Base-by-base conservation (phyloP, 2,888 invertebrate genomes). In the Hypsopygia costalis region DNA sequence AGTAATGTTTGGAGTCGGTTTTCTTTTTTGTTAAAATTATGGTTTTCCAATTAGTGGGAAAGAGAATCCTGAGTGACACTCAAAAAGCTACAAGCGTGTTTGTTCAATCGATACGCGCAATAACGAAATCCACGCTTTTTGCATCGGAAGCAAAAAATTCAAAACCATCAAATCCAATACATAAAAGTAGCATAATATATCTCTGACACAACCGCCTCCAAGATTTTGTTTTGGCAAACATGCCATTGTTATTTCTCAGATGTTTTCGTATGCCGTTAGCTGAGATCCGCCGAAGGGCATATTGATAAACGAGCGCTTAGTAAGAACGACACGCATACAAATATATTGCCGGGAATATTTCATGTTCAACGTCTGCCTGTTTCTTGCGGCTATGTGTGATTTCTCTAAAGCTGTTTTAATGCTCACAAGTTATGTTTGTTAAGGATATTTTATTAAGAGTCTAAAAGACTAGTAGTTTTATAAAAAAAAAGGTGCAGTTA, bases 221-320 rank as follows among this genome's bases (percentile, higher is more conserved):
- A 43, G 44, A 47, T 45, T 51, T 51, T 44, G 54, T 50, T 51
- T 36, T 35, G 36, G 35, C 45, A 49, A 58, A 57, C 50, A 49
- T 41, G 40, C 48, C 55, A 52, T 62, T 64, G 62, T 69, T 62
- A 63, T 65, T 58, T 64, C 58, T 61, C 60, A 52, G 51, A 68
- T 64, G 60, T 66, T 67, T 64, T 64, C 57, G 55, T 58, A 52
- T 53, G 56, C 58, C 55, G 51, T 55, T 53, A 62, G 55, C 56
- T 55, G 53, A 62, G 70, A 70, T 69, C 67, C 57, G 67, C 67
- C 63, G 60, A 70, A 76, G 72, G 73, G 72, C 66, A 58, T 77
- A 81, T 81, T 81, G 81, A 82, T 80, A 80, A 77, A 82, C 73
- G 78, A 68, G 71, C 75, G 69, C 59, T 72, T 69, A 73, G 59